These are phyloP conservation scores for Spea bombifrons DNA, from an alignment of 2,113 vertebrate genomes.

Conservation along the genomic window DNA sequence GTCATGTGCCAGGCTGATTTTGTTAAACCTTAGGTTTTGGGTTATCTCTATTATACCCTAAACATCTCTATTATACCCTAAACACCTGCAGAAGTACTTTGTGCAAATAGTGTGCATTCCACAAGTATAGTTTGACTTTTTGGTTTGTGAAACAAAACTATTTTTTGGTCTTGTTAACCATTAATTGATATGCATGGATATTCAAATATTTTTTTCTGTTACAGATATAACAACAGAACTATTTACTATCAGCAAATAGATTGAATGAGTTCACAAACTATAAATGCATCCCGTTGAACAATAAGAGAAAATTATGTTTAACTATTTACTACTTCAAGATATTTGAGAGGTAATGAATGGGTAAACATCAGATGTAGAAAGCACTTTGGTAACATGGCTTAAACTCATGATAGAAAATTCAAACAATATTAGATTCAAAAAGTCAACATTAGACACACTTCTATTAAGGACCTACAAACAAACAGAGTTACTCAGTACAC, in stretches of 20 bases:
- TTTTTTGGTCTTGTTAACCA: background rate
- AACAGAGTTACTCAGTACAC: slow-evolving; percentile 86
- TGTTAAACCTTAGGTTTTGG: no score
- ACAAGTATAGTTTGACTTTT: no score
- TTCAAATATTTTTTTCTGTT: no score
- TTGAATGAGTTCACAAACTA: slow-evolving; percentile 20
- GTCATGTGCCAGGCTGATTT: no score
- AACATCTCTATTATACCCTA: no score
- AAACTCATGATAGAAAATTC: slow-evolving; percentile 86
- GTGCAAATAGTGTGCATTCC: no score
- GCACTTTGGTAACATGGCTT: slow-evolving; percentile 67
- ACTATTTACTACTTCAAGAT: slow-evolving; percentile 57
- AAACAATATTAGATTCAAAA: slow-evolving; percentile 92
- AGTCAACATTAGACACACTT: slow-evolving; percentile 86
- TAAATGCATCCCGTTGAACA: slow-evolving; percentile 50
- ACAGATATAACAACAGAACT: slow-evolving; percentile 24
- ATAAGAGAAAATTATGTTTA: slow-evolving; percentile 44
- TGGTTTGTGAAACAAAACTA: background rate
- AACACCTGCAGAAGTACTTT: no score
- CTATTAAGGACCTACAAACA: slow-evolving; percentile 93
- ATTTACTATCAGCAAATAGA: slow-evolving; percentile 5
- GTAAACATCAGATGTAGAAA: slow-evolving; percentile 73
- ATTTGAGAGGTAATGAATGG: slow-evolving; percentile 68
- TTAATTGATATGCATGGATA: background rate
- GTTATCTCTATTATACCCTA: no score